A percentile compares a stretch with the other conserved stretches of the same genome.
Conservation (phyloP, 1,140 invertebrate genomes). For the Tetramorium simillimum region DNA sequence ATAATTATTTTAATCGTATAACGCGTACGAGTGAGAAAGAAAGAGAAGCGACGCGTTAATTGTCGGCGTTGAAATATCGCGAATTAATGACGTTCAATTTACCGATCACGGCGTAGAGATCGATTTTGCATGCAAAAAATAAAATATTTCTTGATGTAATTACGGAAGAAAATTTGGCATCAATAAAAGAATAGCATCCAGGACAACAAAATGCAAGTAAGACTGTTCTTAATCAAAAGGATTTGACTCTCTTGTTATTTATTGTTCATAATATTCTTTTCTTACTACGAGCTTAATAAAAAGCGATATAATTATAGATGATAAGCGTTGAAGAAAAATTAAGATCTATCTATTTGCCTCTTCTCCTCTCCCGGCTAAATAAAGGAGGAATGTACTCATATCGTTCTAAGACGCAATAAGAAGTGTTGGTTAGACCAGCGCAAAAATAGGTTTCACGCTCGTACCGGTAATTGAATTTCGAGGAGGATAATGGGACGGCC, state of each 20-base stretch:
- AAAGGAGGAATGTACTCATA: background rate
- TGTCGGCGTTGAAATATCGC: conserved; percentile 15
- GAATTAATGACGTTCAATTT: background rate
- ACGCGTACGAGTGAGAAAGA: background rate
- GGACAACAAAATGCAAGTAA: background rate
- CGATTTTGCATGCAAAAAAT: background rate
- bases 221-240: no score
- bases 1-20: conserved; percentile 43
- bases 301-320: background rate
- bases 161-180: background rate
- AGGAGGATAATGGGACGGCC: conserved; percentile 72
- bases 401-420: conserved; percentile 31
- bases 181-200: background rate
- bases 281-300: background rate
- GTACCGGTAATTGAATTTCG: conserved; percentile 75
- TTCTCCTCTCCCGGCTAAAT: background rate
- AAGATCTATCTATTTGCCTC: background rate
- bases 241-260: no score
- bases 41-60: conserved; percentile 14
- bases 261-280: background rate
- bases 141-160: background rate
- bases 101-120: background rate
- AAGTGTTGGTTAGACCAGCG: conserved; percentile 43
- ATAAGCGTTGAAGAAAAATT: background rate
- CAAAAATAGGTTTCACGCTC: conserved; percentile 69